These are phyloP conservation scores for Synergus laeviventris DNA, from an alignment of 2,888 invertebrate species.

Conservation along the genomic window DNA sequence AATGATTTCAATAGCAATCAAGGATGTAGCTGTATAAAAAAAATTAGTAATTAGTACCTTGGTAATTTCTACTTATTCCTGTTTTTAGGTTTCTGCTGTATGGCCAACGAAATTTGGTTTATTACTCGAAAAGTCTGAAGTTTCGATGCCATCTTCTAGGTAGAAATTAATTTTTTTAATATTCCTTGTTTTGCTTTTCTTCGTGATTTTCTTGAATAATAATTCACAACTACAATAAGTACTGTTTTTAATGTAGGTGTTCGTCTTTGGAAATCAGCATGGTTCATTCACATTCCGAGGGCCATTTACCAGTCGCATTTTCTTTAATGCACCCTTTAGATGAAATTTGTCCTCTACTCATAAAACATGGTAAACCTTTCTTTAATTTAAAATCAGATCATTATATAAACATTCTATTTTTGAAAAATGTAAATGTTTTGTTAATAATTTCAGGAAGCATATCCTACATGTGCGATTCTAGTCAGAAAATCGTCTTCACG, in stretches of 20 bases:
- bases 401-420: conserved; percentile 12
- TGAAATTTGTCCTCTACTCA: conserved; percentile 90
- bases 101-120: conserved; percentile 93
- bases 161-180: conserved; percentile 45
- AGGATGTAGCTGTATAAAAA: conserved; percentile 20
- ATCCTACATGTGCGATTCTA: conserved; percentile 77
- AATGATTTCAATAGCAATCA: background rate
- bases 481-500: conserved; percentile 85
- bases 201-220: background rate
- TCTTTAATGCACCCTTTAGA: conserved; percentile 93
- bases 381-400: background rate
- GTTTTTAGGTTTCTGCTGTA: conserved; percentile 84
- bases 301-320: conserved; percentile 85
- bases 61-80: conserved; percentile 11
- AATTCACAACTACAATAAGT: conserved; percentile 4
- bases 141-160: conserved; percentile 59
- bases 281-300: conserved; percentile 61
- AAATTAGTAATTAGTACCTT: conserved; percentile 36
- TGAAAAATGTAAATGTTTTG: conserved; percentile 15
- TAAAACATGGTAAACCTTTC: conserved; percentile 79
- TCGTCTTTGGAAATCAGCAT: conserved; percentile 67
- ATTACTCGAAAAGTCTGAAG: conserved; percentile 83
- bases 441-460: conserved; percentile 64
- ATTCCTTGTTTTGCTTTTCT: background rate
- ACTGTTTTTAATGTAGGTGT: conserved; percentile 55